A percentile compares a stretch with the other conserved stretches of the same genome.
phyloP scores from a whole-genome alignment of 1,140 invertebrate genomes.

The Hypothenemus hampei region DNA sequence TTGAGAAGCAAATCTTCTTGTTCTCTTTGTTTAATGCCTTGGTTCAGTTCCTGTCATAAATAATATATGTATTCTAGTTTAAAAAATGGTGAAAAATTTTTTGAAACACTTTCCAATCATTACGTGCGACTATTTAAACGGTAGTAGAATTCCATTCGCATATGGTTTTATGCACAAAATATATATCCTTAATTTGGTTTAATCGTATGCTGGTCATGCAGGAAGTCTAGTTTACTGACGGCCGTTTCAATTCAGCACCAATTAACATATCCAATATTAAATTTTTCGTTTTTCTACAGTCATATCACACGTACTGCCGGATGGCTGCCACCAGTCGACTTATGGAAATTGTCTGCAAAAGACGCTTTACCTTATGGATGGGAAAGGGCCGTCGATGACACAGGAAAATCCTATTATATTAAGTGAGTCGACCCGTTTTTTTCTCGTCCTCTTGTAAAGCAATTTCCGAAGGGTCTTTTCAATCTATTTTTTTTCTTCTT shows the following conservation, averaged over 20 bases:
- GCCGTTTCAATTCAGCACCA: background rate
- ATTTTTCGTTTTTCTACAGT: conserved; percentile 18
- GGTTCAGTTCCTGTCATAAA: too few relatives aligned
- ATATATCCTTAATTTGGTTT: conserved; percentile 2
- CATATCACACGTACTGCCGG: conserved; percentile 66
- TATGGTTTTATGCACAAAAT: background rate
- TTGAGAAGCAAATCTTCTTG: too few relatives aligned
- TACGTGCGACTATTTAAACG: conserved; percentile 2
- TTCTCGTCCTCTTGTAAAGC: background rate
- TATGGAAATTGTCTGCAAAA: conserved; percentile 60
- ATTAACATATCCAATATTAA: background rate
- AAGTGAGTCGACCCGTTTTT: conserved; percentile 60
- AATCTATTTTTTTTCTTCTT: too few relatives aligned
- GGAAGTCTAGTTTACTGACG: background rate
- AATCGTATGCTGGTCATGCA: conserved; percentile 6
- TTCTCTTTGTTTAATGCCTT: too few relatives aligned
- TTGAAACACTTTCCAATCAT: conserved; percentile 4
- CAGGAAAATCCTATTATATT: conserved; percentile 80
- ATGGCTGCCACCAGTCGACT: conserved; percentile 79
- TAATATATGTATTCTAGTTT: too few relatives aligned
- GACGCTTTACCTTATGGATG: conserved; percentile 77
- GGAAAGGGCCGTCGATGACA: conserved; percentile 75
- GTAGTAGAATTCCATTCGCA: conserved; percentile 6
- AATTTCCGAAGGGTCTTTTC: too few relatives aligned
- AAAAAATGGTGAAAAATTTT: too few relatives aligned